Conservation (phyloP, 2,113 vertebrate species). For the Myiopsitta monachus region DNA sequence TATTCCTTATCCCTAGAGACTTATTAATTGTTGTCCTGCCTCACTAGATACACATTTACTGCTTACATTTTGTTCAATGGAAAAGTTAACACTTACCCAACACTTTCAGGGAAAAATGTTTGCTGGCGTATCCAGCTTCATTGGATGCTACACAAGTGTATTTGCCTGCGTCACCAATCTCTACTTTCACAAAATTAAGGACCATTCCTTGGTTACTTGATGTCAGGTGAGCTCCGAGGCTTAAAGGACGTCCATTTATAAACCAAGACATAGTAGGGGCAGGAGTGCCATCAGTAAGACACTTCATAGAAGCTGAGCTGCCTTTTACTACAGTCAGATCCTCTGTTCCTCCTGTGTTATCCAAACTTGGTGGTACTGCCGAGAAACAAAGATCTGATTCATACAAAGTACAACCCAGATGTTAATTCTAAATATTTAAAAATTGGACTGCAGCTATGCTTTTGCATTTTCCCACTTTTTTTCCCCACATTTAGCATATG, state of each 20-base stretch:
- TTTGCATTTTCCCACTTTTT: not conserved
- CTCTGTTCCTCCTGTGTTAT: conserved; percentile 83
- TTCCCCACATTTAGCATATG: not conserved
- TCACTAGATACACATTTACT: not conserved
- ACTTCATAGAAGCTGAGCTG: conserved; percentile 74
- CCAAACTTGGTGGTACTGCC: conserved; percentile 88
- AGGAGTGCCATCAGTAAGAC: conserved; percentile 84
- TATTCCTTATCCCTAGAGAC: not conserved
- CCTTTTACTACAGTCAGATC: conserved; percentile 85
- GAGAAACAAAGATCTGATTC: not conserved
- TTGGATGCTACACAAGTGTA: conserved; percentile 89
- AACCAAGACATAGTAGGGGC: conserved; percentile 86
- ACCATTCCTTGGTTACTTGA: conserved; percentile 78
- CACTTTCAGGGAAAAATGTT: conserved; percentile 86
- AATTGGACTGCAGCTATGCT: not conserved
- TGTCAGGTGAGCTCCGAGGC: conserved; percentile 40
- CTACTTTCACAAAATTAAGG: conserved; percentile 76
- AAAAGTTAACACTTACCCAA: conserved; percentile 77
- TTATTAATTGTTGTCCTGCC: not conserved
- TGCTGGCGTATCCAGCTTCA: conserved; percentile 85
- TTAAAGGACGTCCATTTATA: conserved; percentile 74
- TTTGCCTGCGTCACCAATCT: conserved; percentile 75
- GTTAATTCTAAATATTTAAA: not conserved
- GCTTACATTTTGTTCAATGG: not conserved
- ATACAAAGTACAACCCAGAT: not conserved